These are phyloP conservation scores for Heliconius charithonia DNA, from an alignment of 2,888 invertebrate genomes.

Conservation along the genomic window DNA sequence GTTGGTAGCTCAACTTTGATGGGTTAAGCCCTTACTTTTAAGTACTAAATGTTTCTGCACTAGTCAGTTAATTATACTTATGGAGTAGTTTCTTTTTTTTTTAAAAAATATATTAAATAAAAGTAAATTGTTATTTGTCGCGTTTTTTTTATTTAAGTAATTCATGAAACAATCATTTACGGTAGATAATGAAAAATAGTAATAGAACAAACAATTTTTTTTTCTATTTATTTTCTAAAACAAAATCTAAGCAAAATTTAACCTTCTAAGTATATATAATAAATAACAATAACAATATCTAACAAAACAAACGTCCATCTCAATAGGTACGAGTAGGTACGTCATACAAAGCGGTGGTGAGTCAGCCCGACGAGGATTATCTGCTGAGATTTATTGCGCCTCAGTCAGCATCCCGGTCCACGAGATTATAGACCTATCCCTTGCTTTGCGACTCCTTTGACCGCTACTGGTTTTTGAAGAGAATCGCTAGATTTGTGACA, in stretches of 20 bases:
- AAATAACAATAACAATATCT: constrained; percentile 27
- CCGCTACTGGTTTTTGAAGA: constrained; percentile 16
- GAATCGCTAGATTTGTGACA: background rate
- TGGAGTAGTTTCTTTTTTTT: background rate
- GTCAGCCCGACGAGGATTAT: constrained; percentile 52
- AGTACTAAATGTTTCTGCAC: background rate
- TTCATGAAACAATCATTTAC: too few species aligned
- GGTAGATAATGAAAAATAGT: too few species aligned
- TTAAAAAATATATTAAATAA: too few species aligned
- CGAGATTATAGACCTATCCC: constrained; percentile 46
- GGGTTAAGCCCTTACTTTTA: constrained; percentile 19
- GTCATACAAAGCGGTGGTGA: constrained; percentile 47
- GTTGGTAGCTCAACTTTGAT: constrained; percentile 21
- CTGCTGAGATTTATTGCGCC: constrained; percentile 55
- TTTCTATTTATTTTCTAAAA: too few species aligned
- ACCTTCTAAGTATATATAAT: too few species aligned
- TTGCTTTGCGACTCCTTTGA: constrained; percentile 42
- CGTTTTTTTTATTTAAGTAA: background rate
- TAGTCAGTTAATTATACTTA: background rate
- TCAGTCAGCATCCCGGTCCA: constrained; percentile 43
- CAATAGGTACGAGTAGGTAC: constrained; percentile 38
- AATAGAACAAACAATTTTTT: too few species aligned
- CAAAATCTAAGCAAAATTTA: too few species aligned
- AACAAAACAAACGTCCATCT: constrained; percentile 32
- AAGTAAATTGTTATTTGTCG: background rate